Evolutionary conservation across 2,113 vertebrate species (phyloP), one percentile per base, ranked within the genome.

Genomic region (Poeciliopsis prolifica): DNA sequence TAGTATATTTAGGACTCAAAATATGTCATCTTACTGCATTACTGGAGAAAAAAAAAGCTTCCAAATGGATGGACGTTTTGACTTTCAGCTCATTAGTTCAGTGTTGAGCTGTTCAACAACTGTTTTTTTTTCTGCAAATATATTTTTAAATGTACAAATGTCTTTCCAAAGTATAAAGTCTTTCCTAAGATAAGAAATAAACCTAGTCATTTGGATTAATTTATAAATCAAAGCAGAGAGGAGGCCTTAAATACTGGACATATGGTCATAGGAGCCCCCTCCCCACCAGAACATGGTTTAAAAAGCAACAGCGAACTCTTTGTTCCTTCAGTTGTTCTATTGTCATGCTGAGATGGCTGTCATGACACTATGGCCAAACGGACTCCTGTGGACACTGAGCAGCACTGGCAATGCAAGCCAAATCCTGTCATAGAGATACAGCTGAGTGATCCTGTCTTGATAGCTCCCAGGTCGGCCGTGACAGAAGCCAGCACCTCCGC

Each of bases 311-410:
- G 82, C 61, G 60, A 63, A 75, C 10, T 17, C 60, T 62, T 77
- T 42, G 14, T 78, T 63, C 67, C 78, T 78, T 66, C 61, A 73
- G 74, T 37, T 61, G 75, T 70, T 81, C 76, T 65, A 13, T 73
- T 70, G 83, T 88, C 78, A 77, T 60, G 85, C 88, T 79, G 86
- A 72, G 79, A 78, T 35, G 60, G 54, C 77, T 78, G 82, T 81
- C 83, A 48, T 77, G 83, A 82, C 77, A 65, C 66, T 0, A 13
- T 74, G 77, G 42, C 64, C 31, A 9, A n/a, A 74, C 2, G 74
- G 76, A 82, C 61, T 65, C 62, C 72, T 26, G 72, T 61, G 81
- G 87, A 87, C 68, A 15, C 81, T 74, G 78, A 40, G 79, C 74
- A 19, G 73, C 75, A 77, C 72, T 33, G 37, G 65, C 19, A 61